phyloP scores from a whole-genome alignment of 2,797 vertebrate species.

The Adrianichthys oophorus region DNA sequence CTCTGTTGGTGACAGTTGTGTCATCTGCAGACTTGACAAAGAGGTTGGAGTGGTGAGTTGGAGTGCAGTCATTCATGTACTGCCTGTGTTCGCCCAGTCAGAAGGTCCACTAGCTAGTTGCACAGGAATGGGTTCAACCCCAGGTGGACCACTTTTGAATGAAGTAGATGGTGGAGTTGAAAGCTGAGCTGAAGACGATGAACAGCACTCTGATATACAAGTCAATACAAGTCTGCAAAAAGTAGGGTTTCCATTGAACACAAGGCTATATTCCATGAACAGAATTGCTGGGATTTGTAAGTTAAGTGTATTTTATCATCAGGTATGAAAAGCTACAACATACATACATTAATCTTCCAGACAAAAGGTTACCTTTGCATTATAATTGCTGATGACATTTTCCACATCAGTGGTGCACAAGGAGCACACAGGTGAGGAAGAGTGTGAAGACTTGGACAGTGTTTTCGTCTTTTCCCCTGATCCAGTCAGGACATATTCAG shows the following conservation, averaged over 20 bases:
- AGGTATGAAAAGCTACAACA: conserved; percentile 49
- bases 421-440: conserved; percentile 40
- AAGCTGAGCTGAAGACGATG: neutral
- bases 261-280: conserved; percentile 9
- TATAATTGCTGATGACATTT: conserved; percentile 75
- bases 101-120: too few relatives aligned
- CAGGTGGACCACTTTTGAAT: too few relatives aligned
- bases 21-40: too few relatives aligned
- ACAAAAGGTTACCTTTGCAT: conserved; percentile 76
- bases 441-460: conserved; percentile 1
- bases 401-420: conserved; percentile 43
- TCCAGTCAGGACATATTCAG: neutral
- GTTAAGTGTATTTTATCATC: conserved; percentile 32
- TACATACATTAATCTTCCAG: conserved; percentile 64
- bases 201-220: too few relatives aligned
- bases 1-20: too few relatives aligned
- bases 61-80: too few relatives aligned
- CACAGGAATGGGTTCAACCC: too few relatives aligned
- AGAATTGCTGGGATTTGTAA: conserved; percentile 28
- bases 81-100: too few relatives aligned
- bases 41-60: too few relatives aligned
- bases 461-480: neutral
- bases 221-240: too few relatives aligned
- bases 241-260: neutral
- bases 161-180: neutral